These are phyloP conservation scores for Nasonia giraulti DNA, from an alignment of 1,140 invertebrate species.

Conservation along the genomic window DNA sequence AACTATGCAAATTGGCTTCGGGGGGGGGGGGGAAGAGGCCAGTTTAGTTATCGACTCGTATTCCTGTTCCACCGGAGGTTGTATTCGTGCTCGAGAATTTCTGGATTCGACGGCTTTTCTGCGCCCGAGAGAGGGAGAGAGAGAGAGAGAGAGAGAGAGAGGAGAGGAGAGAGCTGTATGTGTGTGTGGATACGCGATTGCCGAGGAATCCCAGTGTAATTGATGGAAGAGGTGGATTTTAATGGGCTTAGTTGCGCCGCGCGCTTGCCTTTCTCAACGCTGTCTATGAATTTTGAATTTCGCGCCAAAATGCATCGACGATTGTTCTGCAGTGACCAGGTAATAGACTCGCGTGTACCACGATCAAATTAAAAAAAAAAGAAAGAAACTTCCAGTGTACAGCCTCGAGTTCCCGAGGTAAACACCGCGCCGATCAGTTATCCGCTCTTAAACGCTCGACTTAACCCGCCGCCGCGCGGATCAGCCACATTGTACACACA, in stretches of 20 bases:
- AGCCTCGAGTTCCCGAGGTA: neutral
- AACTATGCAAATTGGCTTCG: constrained; percentile 38
- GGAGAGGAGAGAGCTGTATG: too few relatives aligned
- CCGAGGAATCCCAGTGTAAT: neutral
- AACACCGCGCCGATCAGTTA: neutral
- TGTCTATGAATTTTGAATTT: neutral
- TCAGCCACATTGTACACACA: neutral
- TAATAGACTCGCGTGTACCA: too few relatives aligned
- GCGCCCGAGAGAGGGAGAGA: too few relatives aligned
- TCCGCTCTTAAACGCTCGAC: too few relatives aligned
- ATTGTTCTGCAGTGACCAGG: too few relatives aligned
- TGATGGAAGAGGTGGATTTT: neutral
- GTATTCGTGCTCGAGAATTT: neutral
- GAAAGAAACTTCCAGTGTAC: too few relatives aligned
- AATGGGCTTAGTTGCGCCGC: neutral
- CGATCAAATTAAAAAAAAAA: too few relatives aligned
- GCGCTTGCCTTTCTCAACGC: neutral
- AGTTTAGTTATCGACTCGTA: constrained; percentile 21
- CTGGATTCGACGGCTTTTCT: neutral
- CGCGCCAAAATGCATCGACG: too few relatives aligned
- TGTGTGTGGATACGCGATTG: neutral
- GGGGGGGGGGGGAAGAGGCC: neutral
- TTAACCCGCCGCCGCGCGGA: too few relatives aligned
- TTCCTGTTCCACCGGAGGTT: neutral
- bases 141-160: too few relatives aligned